Base-by-base conservation (phyloP, 2,888 invertebrate species). In the Leptinotarsa rubiginosa region DNA sequence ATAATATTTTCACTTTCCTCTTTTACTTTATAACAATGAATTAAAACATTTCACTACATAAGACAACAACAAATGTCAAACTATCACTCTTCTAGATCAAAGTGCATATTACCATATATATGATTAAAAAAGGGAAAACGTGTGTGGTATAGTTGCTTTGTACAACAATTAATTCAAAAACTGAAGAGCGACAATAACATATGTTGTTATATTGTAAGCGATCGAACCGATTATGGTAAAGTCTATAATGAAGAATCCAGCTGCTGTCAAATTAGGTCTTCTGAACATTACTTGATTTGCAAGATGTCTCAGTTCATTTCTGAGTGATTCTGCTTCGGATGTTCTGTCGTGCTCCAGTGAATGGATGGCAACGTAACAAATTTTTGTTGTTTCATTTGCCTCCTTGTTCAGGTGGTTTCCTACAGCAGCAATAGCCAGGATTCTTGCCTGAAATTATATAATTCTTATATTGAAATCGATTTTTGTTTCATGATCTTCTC, bases 101-200 rank as follows among this genome's bases (percentile, higher is more conserved):
- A 31, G 31, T 7, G 31, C 31, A 31, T 31, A 31, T 31, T 31
- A 31, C 7, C 31, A 31, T 41, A 41, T 41, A 12, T 1, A 2
- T 41, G 10, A 41, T 41, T 41, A 2, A 41, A 41, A 41, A 41
- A 10, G 41, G 31, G 1, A 10, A 31, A 31, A 10, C 1, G 10
- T 10, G 7, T 41, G 41, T 41, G 41, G 41, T 41, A 10, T 10
- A 41, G 10, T 10, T 41, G 10, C 10, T 41, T 41, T 41, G 41
- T 12, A 12, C 12, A 10, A 41, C 41, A 31, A 31, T 31, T 2
- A 41, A 41, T 70, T 76, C 47, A 78, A 72, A 73, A 84, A 81
- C 69, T 84, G 83, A n/a, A 83, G 74, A 16, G 81, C 73, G 4
- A 84, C 82, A 69, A 84, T 82, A 31, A 84, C 74, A 73, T 84